Conservation (phyloP, 2,797 vertebrate species). For the Melanotaenia boesemani region DNA sequence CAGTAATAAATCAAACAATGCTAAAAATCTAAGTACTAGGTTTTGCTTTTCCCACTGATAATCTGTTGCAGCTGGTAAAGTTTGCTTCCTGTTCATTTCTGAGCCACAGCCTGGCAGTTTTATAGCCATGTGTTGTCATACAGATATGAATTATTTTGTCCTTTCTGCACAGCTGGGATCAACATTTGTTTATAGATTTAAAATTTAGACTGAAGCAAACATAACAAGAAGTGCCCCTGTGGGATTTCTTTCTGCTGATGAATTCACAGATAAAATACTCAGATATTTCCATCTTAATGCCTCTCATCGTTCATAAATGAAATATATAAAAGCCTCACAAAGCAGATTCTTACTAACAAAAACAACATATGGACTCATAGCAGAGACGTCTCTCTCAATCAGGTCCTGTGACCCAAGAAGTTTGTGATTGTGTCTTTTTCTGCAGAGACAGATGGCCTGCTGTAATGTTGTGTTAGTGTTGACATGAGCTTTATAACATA, state of each 20-base stretch:
- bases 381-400: neutral
- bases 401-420: neutral
- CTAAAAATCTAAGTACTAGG: constrained; percentile 9
- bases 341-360: neutral
- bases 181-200: constrained; percentile 38
- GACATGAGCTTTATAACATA: neutral
- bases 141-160: constrained; percentile 36
- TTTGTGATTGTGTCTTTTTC: neutral
- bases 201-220: neutral
- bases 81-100: constrained; percentile 56
- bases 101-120: constrained; percentile 47
- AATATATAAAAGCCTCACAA: neutral
- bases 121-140: constrained; percentile 44
- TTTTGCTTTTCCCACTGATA: constrained; percentile 35
- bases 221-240: neutral
- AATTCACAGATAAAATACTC: neutral
- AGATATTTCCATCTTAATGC: neutral
- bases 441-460: neutral
- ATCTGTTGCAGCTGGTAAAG: constrained; percentile 22
- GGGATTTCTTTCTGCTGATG: neutral
- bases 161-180: constrained; percentile 28
- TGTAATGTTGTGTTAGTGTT: neutral
- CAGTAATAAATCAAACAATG: neutral
- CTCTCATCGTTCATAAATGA: neutral
- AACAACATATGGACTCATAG: neutral